Conservation (phyloP, 2,797 vertebrate species). For the Epinephelus malabaricus region DNA sequence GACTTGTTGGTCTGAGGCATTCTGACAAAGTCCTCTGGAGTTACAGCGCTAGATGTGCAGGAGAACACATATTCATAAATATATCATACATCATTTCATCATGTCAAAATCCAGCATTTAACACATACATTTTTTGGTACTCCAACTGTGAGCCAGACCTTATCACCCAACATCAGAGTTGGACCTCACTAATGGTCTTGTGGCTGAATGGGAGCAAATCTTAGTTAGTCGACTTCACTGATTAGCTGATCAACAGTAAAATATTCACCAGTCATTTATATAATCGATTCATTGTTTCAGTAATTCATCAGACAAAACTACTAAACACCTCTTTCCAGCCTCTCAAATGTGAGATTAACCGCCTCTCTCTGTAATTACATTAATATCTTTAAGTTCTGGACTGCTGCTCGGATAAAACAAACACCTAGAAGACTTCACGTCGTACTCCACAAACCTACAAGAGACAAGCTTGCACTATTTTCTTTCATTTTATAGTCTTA, state of each 20-base stretch:
- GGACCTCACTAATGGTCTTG: not conserved
- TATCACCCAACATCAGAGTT: not conserved
- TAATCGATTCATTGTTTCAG: no score
- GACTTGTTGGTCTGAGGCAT: constrained; percentile 90
- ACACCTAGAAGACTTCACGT: no score
- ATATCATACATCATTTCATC: not conserved
- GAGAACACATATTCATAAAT: not conserved
- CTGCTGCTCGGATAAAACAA: no score
- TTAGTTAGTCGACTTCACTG: no score
- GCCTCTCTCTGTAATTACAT: no score
- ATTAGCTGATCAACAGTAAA: no score
- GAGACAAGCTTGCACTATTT: not conserved
- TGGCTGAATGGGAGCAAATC: not conserved
- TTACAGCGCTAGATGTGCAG: constrained; percentile 19
- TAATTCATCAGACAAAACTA: no score
- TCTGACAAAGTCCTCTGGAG: constrained; percentile 18
- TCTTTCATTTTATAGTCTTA: not conserved
- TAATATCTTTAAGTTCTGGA: no score
- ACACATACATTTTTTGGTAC: not conserved
- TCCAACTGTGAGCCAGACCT: not conserved
- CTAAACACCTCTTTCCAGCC: no score
- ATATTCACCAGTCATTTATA: no score
- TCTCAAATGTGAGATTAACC: no score
- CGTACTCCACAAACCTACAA: no score
- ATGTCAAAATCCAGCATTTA: not conserved